These are phyloP conservation scores for Penaeus monodon DNA, from an alignment of 2,888 invertebrate genomes.

Conservation along the genomic window DNA sequence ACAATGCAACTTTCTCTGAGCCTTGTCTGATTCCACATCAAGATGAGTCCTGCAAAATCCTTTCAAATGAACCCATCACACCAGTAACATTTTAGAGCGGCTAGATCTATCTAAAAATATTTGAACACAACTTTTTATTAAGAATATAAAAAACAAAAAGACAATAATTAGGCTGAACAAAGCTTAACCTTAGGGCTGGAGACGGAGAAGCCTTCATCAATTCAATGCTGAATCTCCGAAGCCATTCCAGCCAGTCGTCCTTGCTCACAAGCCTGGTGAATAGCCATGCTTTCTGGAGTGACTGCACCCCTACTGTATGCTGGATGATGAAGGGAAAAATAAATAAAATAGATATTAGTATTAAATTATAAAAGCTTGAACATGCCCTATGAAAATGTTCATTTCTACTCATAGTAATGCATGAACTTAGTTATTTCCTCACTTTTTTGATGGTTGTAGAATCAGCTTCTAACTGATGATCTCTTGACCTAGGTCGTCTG, in stretches of 20 bases:
- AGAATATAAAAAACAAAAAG: background rate
- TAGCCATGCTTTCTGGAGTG: slow-evolving; percentile 89
- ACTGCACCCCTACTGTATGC: slow-evolving; percentile 46
- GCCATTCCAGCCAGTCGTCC: slow-evolving; percentile 99
- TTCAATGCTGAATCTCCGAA: slow-evolving; percentile 90
- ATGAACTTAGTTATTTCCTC: background rate
- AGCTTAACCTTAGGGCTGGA: slow-evolving; percentile 81
- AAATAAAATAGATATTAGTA: no score
- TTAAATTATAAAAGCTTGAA: no score
- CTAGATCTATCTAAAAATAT: no score
- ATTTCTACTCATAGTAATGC: background rate
- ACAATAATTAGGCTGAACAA: background rate
- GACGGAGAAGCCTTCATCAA: slow-evolving; percentile 95
- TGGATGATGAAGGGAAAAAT: background rate
- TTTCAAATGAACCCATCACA: no score
- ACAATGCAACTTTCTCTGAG: no score
- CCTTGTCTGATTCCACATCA: no score
- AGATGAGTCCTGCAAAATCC: no score
- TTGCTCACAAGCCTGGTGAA: slow-evolving; percentile 92
- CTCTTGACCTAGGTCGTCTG: slow-evolving; percentile 30
- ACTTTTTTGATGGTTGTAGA: slow-evolving; percentile 53
- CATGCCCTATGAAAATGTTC: background rate
- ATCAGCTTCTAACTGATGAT: slow-evolving; percentile 43
- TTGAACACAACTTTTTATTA: no score
- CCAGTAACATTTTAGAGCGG: no score